A percentile compares a stretch with the other conserved stretches of the same genome.
These are phyloP conservation scores for Mesitornis unicolor DNA, from an alignment of 2,113 vertebrate genomes.

Conservation along the genomic window DNA sequence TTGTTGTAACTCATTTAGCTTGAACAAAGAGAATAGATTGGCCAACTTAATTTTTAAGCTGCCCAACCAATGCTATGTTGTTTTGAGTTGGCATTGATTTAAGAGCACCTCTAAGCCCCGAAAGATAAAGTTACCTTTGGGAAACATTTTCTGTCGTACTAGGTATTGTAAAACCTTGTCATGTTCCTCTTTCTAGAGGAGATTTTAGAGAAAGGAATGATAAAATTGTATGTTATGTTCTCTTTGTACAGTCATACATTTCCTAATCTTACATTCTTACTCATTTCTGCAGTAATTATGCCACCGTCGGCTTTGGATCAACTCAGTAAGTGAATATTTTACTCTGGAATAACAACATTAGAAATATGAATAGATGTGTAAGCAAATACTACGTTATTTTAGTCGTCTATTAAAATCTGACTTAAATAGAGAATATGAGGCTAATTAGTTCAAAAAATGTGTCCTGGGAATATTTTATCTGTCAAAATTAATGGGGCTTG, in stretches of 20 bases:
- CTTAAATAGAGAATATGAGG: neutral
- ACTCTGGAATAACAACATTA: neutral
- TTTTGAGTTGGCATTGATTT: neutral
- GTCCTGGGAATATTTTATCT: neutral
- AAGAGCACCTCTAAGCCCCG: neutral
- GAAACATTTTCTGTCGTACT: neutral
- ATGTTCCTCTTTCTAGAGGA: too few relatives aligned
- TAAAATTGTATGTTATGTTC: neutral
- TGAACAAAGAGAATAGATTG: neutral
- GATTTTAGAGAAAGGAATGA: neutral
- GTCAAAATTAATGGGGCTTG: neutral
- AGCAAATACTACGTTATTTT: neutral
- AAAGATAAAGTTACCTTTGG: neutral
- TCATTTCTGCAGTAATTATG: slow-evolving; percentile 90
- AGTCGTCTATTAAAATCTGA: neutral
- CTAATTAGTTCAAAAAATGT: neutral
- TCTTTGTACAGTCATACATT: neutral
- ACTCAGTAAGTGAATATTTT: slow-evolving; percentile 87
- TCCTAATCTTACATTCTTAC: neutral
- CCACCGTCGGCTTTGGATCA: slow-evolving; percentile 96
- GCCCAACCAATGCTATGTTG: neutral
- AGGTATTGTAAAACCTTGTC: neutral
- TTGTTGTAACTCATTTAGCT: neutral
- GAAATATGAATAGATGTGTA: neutral
- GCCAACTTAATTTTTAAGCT: neutral